phyloP scores from a whole-genome alignment of 2,888 invertebrate species.

The Hydrotaea diabolus region DNA sequence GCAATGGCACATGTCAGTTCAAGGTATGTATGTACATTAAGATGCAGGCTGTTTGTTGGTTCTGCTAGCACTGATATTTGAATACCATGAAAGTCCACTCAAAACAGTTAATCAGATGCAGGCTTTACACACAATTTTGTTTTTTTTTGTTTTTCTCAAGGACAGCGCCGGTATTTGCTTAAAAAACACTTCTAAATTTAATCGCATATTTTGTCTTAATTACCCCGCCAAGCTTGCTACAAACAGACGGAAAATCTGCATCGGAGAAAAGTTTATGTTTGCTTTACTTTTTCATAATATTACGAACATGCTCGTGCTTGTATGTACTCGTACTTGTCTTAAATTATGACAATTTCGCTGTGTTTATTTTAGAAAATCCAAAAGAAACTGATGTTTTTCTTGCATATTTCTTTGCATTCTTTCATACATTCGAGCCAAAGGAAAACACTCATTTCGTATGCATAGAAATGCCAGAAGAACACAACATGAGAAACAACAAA shows the following conservation, averaged over 20 bases:
- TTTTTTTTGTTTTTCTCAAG: neutral
- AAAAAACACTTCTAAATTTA: neutral
- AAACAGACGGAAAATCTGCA: neutral
- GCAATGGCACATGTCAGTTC: too few species aligned
- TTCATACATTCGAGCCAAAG: neutral
- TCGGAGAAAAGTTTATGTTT: neutral
- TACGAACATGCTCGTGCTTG: neutral
- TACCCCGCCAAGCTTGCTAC: neutral
- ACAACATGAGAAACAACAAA: too few species aligned
- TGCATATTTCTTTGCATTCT: neutral
- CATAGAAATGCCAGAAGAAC: slow-evolving; percentile 25
- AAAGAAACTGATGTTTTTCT: neutral
- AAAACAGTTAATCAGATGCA: too few species aligned
- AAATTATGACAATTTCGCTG: neutral
- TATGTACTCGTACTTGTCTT: neutral
- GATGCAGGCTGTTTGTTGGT: too few species aligned
- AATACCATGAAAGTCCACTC: too few species aligned
- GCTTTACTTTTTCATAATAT: slow-evolving; percentile 1
- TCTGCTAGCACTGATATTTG: too few species aligned
- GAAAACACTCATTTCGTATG: slow-evolving; percentile 32
- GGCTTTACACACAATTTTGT: too few species aligned
- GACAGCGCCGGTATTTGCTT: neutral
- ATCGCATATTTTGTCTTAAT: slow-evolving; percentile 6
- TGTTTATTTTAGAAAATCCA: slow-evolving; percentile 7
- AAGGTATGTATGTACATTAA: too few species aligned